Evolutionary conservation across 2,888 invertebrate species (phyloP), one percentile per base, ranked within the genome.

Genomic region (Drosophila borealis): DNA sequence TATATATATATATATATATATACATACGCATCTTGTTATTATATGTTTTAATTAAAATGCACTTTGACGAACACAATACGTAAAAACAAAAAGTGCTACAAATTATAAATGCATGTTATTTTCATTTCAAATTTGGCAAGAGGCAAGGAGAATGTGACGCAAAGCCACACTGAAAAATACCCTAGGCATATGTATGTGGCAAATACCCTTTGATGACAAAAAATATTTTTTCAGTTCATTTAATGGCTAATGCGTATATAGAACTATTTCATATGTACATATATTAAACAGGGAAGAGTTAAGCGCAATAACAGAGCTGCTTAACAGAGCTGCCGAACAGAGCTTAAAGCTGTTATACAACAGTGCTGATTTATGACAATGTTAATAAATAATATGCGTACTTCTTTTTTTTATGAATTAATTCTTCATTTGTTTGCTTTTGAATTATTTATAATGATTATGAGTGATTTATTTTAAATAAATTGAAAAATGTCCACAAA

Each of bases 81-180:
- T 8, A 11, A 37, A 14, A 25, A 6, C 10, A 5, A 11, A 41
- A 17, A 19, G 10, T 6, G 14, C 10, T 25, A 37, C 10, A 53
- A 53, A 25, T 53, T 17, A 39, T 25, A 53, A 53, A 41, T 53
- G 36, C 36, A 29, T 39, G 39, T 9, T 14, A 14, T 39, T 39
- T 39, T 39, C 39, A 39, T 53, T 19, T 41, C 41, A 13, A 53
- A 53, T 53, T 41, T 41, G 41, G 17, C 53, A 53, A 53, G 39
- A 41, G 17, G 8, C 29, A 25, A 25, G 25, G 25, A 6, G 25
- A 25, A 25, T 25, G 25, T 25, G 5, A 6, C 3, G 25, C 25
- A 25, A 29, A 8, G 29, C 29, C 29, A 29, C 8, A 29, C 29
- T 29, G 29, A 39, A 39, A 39, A 9, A 39, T 39, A 39, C 39